phyloP scores from a whole-genome alignment of 2,797 vertebrate species.

The Microctenopoma steveboyesi region DNA sequence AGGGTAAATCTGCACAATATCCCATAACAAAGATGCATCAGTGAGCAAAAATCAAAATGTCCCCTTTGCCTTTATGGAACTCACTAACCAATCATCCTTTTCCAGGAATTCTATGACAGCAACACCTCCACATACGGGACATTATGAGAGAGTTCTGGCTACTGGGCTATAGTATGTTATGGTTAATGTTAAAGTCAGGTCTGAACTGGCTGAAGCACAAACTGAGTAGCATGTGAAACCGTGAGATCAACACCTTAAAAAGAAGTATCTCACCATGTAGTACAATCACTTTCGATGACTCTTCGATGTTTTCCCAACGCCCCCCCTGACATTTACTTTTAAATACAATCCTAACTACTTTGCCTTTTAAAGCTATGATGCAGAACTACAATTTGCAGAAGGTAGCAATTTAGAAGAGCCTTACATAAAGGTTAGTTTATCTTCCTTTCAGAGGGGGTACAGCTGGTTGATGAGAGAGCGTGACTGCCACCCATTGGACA shows the following conservation, averaged over 20 bases:
- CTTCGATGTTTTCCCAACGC: slow-evolving; percentile 6
- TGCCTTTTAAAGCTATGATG: slow-evolving; percentile 56
- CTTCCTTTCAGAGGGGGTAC: not conserved
- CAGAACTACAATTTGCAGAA: slow-evolving; percentile 57
- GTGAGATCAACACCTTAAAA: slow-evolving; percentile 3
- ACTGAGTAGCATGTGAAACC: not conserved
- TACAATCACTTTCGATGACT: slow-evolving; percentile 28
- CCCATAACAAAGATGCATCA: not conserved
- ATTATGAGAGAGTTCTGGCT: not conserved
- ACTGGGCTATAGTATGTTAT: not conserved
- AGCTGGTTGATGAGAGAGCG: slow-evolving; percentile 37
- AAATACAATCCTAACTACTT: slow-evolving; percentile 51
- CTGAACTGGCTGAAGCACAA: slow-evolving; percentile 11
- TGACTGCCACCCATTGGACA: slow-evolving; percentile 72
- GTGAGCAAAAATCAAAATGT: not conserved
- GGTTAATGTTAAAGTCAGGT: slow-evolving; percentile 14
- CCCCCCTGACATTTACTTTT: slow-evolving; percentile 55
- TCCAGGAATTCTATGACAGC: not conserved
- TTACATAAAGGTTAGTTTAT: slow-evolving; percentile 56
- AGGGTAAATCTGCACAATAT: not conserved
- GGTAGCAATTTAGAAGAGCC: slow-evolving; percentile 50
- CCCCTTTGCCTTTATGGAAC: not conserved
- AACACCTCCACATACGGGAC: not conserved
- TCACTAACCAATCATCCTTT: not conserved
- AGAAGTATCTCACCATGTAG: not conserved